Percentiles rank a stretch among this genome's conserved stretches.
phyloP scores from a whole-genome alignment of 2,113 vertebrate genomes.

The Pachypanchax playfairii region DNA sequence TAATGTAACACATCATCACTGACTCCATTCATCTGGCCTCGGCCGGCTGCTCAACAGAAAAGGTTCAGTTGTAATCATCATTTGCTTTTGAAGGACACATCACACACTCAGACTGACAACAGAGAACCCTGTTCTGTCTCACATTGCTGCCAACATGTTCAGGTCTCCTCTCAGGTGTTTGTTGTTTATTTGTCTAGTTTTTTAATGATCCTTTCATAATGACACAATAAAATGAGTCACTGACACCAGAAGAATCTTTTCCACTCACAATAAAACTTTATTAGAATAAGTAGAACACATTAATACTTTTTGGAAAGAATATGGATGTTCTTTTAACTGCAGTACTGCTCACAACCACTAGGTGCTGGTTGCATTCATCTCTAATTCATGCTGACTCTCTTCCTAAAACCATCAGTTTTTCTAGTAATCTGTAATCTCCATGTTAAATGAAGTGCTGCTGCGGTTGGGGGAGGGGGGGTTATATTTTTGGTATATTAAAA shows the following conservation, averaged over 20 bases:
- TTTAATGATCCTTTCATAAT: not conserved
- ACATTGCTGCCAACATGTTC: not conserved
- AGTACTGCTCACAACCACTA: not conserved
- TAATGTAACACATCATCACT: slow-evolving; percentile 6
- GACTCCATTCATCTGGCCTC: slow-evolving; percentile 13
- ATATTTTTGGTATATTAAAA: too few relatives aligned
- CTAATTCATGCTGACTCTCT: not conserved
- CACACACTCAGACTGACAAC: slow-evolving; percentile 33
- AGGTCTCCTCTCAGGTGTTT: not conserved
- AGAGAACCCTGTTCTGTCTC: slow-evolving; percentile 1
- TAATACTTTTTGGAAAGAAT: not conserved
- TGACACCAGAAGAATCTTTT: not conserved
- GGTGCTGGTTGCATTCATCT: not conserved
- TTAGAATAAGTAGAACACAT: not conserved
- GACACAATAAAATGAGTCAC: not conserved
- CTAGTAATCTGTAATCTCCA: too few relatives aligned
- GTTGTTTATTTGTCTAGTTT: not conserved
- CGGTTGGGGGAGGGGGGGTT: too few relatives aligned
- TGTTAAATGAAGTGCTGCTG: too few relatives aligned
- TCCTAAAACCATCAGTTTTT: not conserved
- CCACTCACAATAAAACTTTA: too few relatives aligned
- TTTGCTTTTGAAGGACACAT: slow-evolving; percentile 44
- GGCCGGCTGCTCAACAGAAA: slow-evolving; percentile 12
- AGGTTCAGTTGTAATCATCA: slow-evolving; percentile 32
- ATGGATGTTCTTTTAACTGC: not conserved